These are phyloP conservation scores for Coelopa pilipes DNA, from an alignment of 2,888 invertebrate species.

Conservation along the genomic window DNA sequence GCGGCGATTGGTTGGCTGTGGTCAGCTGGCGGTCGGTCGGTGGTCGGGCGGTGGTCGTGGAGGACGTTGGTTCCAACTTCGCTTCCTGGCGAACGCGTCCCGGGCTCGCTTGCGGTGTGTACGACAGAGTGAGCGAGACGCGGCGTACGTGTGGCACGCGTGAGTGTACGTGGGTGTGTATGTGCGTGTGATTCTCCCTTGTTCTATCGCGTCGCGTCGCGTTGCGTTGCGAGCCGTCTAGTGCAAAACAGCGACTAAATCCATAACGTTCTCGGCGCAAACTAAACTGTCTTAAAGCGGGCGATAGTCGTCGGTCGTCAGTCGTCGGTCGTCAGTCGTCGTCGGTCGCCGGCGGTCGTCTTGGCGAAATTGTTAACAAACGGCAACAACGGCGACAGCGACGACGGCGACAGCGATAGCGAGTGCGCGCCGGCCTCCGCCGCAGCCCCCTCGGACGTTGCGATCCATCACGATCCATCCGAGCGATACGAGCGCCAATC, in stretches of 20 bases:
- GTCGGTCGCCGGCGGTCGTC: constrained; percentile 55
- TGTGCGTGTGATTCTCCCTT: background rate
- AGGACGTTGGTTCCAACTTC: too few relatives aligned
- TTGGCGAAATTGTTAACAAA: constrained; percentile 60
- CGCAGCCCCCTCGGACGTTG: background rate
- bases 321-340: constrained; percentile 44
- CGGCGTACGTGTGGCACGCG: too few relatives aligned
- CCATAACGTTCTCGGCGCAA: constrained; percentile 62
- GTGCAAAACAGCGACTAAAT: constrained; percentile 62
- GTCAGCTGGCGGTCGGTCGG: background rate
- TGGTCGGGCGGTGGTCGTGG: background rate
- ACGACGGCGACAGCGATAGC: background rate
- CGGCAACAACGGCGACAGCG: constrained; percentile 26
- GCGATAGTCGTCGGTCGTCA: too few relatives aligned
- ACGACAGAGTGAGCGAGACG: too few relatives aligned
- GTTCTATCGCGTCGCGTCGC: background rate
- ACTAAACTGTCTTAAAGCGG: constrained; percentile 60
- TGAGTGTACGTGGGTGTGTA: too few relatives aligned
- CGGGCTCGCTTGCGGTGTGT: too few relatives aligned
- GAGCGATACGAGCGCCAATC: constrained; percentile 3
- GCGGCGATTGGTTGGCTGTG: background rate
- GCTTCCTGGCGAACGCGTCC: too few relatives aligned
- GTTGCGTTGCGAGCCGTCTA: constrained; percentile 45
- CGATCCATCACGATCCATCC: too few relatives aligned
- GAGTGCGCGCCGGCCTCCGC: constrained; percentile 7